Evolutionary conservation across 2,797 vertebrate species (phyloP).

Genomic region (Poeciliopsis turneri): DNA sequence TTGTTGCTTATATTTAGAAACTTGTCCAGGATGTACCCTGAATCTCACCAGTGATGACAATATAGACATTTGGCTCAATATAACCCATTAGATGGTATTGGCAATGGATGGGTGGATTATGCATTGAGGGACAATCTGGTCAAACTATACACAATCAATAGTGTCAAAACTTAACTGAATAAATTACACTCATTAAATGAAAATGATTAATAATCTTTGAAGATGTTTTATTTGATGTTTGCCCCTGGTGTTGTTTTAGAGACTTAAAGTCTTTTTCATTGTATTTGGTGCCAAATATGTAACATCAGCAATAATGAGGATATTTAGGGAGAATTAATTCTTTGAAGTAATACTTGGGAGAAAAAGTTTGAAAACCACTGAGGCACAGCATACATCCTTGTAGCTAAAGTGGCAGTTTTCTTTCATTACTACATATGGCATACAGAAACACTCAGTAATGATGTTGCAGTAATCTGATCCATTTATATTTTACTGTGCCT

Average conservation of each 20-base stretch:
- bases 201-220: background rate
- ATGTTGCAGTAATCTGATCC: background rate
- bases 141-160: background rate
- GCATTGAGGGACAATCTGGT: background rate
- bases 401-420: slow-evolving; percentile 1
- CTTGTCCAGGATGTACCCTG: too few species aligned
- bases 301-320: background rate
- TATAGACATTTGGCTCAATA: too few species aligned
- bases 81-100: background rate
- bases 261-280: background rate
- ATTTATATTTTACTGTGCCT: slow-evolving; percentile 41
- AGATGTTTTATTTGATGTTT: background rate
- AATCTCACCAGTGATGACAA: too few species aligned
- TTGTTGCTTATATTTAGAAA: too few species aligned
- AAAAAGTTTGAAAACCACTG: background rate
- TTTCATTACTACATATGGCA: background rate
- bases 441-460: background rate
- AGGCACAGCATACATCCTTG: background rate
- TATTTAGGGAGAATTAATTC: background rate
- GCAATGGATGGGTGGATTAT: background rate
- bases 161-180: background rate
- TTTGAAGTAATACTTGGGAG: background rate
- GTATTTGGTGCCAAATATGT: background rate
- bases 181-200: background rate
- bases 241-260: background rate